phyloP scores from a whole-genome alignment of 2,113 vertebrate species.

The Chroicocephalus ridibundus region DNA sequence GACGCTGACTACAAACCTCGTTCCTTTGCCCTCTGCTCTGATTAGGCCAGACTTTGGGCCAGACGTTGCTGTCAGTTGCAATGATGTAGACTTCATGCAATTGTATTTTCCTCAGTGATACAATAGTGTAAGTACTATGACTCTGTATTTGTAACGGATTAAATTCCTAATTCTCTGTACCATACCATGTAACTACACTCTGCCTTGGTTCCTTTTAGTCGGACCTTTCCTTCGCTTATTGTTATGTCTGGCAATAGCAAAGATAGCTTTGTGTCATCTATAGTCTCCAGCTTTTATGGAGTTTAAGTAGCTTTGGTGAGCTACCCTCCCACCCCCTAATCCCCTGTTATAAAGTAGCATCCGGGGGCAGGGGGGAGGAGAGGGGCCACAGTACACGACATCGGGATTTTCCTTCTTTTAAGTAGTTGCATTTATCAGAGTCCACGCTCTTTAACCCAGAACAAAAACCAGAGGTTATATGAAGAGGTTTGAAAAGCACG shows the following conservation, averaged over 20 bases:
- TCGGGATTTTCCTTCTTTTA: slow-evolving; percentile 3
- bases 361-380: no score
- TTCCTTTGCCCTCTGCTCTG: neutral
- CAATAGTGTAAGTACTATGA: neutral
- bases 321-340: neutral
- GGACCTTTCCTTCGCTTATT: neutral
- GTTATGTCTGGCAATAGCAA: neutral
- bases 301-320: neutral
- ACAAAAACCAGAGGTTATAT: neutral
- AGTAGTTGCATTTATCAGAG: neutral
- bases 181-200: neutral
- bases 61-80: neutral
- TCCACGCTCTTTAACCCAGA: neutral
- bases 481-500: slow-evolving; percentile 19
- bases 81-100: neutral
- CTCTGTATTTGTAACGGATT: neutral
- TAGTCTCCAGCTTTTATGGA: neutral
- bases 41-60: neutral
- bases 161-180: neutral
- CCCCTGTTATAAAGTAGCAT: neutral
- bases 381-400: neutral
- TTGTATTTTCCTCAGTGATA: neutral
- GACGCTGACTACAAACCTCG: neutral
- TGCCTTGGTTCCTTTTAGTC: neutral
- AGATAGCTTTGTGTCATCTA: neutral